A percentile compares a stretch with the other conserved stretches of the same genome.
These are phyloP conservation scores for Leptinotarsa lineolata DNA, from an alignment of 1,140 invertebrate genomes.

Conservation along the genomic window DNA sequence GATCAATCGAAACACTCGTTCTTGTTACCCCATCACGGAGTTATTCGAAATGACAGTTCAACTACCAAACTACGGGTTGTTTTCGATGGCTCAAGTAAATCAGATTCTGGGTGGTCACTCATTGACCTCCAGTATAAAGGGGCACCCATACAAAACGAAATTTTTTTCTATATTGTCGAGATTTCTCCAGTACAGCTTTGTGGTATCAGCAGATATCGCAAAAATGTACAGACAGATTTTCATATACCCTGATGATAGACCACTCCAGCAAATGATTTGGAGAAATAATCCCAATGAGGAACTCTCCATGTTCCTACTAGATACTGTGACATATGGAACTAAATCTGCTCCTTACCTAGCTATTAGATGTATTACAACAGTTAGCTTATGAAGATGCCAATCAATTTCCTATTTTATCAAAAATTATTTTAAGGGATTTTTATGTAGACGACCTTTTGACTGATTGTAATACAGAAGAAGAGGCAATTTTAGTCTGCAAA, in stretches of 20 bases:
- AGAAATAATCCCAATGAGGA: constrained; percentile 22
- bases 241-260: constrained; percentile 38
- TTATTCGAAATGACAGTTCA: not conserved
- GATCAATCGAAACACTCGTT: not conserved
- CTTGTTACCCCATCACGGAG: not conserved
- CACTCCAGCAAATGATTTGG: constrained; percentile 45
- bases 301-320: constrained; percentile 44
- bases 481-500: not conserved
- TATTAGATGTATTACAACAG: constrained; percentile 37
- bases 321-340: constrained; percentile 43
- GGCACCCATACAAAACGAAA: constrained; percentile 52
- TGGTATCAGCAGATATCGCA: constrained; percentile 46
- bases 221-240: constrained; percentile 53
- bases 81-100: constrained; percentile 44
- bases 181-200: constrained; percentile 46
- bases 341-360: constrained; percentile 35
- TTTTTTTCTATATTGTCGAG: constrained; percentile 48
- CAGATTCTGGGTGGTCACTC: constrained; percentile 44
- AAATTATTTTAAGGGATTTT: not conserved
- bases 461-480: not conserved
- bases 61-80: constrained; percentile 43
- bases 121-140: constrained; percentile 52
- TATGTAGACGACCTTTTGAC: constrained; percentile 5
- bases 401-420: not conserved
- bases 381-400: constrained; percentile 20